phyloP scores from a whole-genome alignment of 2,113 vertebrate genomes.

The Eclectus roratus region DNA sequence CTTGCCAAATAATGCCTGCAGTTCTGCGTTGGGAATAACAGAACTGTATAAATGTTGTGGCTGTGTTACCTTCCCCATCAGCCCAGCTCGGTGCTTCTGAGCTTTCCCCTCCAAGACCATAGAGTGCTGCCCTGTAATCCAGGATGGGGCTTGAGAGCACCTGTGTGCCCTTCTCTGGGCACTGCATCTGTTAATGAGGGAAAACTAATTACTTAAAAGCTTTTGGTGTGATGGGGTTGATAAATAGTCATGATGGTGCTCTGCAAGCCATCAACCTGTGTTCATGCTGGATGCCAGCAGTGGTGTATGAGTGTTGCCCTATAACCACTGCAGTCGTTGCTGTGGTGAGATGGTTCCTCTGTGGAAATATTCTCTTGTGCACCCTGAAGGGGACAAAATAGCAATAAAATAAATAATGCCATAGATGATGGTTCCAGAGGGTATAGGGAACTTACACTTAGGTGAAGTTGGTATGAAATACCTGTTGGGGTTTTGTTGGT shows the following conservation, averaged over 20 bases:
- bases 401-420: not conserved
- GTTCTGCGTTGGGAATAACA: not conserved
- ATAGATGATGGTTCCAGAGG: rapidly evolving
- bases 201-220: conserved; percentile 58
- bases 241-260: conserved; percentile 33
- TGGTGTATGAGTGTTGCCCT: rapidly evolving
- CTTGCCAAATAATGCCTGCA: not conserved
- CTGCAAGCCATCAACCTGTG: not conserved
- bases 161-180: not conserved
- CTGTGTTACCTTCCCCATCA: not conserved
- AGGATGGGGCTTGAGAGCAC: not conserved
- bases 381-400: not conserved
- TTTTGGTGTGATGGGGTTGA: not conserved
- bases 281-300: not conserved
- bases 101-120: not conserved
- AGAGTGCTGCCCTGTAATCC: not conserved
- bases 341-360: not conserved
- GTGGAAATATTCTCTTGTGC: not conserved
- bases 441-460: rapidly evolving
- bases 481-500: not conserved
- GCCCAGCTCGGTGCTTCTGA: not conserved
- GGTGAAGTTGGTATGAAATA: not conserved
- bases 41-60: rapidly evolving
- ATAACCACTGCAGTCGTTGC: rapidly evolving
- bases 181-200: conserved; percentile 11